Evolutionary conservation across 2,888 invertebrate species (phyloP).

Genomic region (Cepaea hortensis): DNA sequence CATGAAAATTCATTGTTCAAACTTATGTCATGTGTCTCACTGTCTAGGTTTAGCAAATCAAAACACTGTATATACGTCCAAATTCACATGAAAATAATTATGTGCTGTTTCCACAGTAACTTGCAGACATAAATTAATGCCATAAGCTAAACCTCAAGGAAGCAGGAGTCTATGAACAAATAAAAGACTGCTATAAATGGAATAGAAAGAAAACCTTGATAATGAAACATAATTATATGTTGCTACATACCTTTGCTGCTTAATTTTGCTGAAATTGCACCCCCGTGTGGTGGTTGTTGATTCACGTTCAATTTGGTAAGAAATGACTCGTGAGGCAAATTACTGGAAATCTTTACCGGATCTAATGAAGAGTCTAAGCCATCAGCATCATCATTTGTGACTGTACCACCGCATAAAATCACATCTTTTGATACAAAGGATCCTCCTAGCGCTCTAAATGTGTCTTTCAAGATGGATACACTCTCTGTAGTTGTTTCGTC

Average conservation of each 20-base stretch:
- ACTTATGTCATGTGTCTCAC: too few species aligned
- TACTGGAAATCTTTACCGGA: not conserved
- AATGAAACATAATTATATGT: not conserved
- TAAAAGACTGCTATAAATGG: not conserved
- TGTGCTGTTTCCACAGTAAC: too few species aligned
- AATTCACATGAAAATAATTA: too few species aligned
- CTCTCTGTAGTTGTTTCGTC: slow-evolving; percentile 1
- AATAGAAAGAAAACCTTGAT: not conserved
- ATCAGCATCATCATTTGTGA: not conserved
- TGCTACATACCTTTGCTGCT: slow-evolving; percentile 5
- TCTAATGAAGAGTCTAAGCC: not conserved
- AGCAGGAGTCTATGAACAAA: not conserved
- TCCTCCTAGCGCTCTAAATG: slow-evolving; percentile 33
- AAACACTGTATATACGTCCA: too few species aligned
- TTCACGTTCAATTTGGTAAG: not conserved
- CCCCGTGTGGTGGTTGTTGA: not conserved
- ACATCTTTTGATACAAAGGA: slow-evolving; percentile 13
- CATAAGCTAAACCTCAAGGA: too few species aligned
- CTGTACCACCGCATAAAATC: slow-evolving; percentile 25
- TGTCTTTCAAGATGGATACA: slow-evolving; percentile 26
- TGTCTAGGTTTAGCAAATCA: too few species aligned
- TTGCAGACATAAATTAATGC: too few species aligned
- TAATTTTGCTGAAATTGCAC: slow-evolving; percentile 10
- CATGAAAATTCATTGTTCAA: too few species aligned
- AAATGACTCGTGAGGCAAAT: slow-evolving; percentile 17